Percentiles rank a stretch among this genome's conserved stretches.
phyloP scores from a whole-genome alignment of 2,888 invertebrate genomes.

The Lasius platythorax region DNA sequence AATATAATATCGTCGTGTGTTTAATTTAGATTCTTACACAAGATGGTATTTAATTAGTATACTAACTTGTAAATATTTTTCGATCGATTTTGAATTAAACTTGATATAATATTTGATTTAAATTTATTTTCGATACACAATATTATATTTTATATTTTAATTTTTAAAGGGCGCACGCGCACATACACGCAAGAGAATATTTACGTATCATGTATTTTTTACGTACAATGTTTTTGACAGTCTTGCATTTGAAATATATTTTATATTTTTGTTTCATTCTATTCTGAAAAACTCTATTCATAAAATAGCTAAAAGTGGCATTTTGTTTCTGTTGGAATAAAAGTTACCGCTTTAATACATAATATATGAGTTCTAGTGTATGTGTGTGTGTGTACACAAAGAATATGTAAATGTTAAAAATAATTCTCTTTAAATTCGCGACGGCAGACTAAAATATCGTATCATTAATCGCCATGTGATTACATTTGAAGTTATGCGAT shows the following conservation, averaged over 20 bases:
- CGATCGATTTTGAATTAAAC: background rate
- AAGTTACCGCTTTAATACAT: background rate
- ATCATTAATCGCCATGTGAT: background rate
- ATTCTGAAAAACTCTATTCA: background rate
- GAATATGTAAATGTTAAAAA: background rate
- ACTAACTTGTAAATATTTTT: slow-evolving; percentile 3
- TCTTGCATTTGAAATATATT: background rate
- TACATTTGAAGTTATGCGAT: background rate
- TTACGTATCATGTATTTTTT: background rate
- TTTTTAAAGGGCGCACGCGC: background rate
- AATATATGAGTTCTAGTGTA: background rate
- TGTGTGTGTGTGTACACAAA: background rate
- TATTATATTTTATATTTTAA: slow-evolving; percentile 9
- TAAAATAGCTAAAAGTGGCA: background rate
- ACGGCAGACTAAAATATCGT: background rate
- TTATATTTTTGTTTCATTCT: background rate
- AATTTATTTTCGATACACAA: background rate
- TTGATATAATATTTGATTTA: background rate
- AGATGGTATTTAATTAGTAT: background rate
- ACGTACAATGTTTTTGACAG: background rate
- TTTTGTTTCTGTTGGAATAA: background rate
- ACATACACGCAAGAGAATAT: background rate
- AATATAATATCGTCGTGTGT: background rate
- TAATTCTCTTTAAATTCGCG: background rate
- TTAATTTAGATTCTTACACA: background rate